These are phyloP conservation scores for Metalampra italica DNA, from an alignment of 2,888 invertebrate genomes.

Conservation along the genomic window DNA sequence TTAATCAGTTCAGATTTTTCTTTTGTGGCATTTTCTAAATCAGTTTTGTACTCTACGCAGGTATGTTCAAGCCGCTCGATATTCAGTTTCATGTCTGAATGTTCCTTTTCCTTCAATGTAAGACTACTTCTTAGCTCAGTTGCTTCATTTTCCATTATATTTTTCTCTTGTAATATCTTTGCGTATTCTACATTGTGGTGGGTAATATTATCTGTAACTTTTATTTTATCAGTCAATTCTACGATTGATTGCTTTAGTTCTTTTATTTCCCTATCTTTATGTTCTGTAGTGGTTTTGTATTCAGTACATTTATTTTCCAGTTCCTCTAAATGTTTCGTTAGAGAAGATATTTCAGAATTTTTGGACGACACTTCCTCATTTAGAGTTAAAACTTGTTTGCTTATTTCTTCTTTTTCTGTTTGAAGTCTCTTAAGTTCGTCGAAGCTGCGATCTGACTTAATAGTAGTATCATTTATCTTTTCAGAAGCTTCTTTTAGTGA, in stretches of 20 bases:
- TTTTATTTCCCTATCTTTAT: slow-evolving; percentile 59
- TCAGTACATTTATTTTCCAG: slow-evolving; percentile 31
- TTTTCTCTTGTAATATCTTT: slow-evolving; percentile 48
- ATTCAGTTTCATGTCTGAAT: slow-evolving; percentile 37
- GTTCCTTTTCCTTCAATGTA: slow-evolving; percentile 35
- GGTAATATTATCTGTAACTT: slow-evolving; percentile 37
- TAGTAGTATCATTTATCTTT: slow-evolving; percentile 26
- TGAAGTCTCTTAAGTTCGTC: slow-evolving; percentile 43
- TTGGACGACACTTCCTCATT: slow-evolving; percentile 46
- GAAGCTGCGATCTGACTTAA: slow-evolving; percentile 29
- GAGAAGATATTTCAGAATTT: slow-evolving; percentile 37
- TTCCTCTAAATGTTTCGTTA: slow-evolving; percentile 34
- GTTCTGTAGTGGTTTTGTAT: slow-evolving; percentile 32
- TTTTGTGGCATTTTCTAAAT: slow-evolving; percentile 44
- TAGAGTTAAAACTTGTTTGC: slow-evolving; percentile 36
- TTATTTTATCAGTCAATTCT: slow-evolving; percentile 51
- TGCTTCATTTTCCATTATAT: slow-evolving; percentile 39
- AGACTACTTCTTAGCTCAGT: slow-evolving; percentile 35
- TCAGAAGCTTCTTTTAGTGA: slow-evolving; percentile 31
- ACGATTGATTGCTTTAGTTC: slow-evolving; percentile 53
- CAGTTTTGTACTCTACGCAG: slow-evolving; percentile 43
- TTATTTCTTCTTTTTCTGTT: slow-evolving; percentile 47
- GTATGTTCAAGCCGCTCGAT: slow-evolving; percentile 36
- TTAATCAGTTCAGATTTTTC: slow-evolving; percentile 85
- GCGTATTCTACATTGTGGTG: slow-evolving; percentile 46